Conservation (phyloP, 2,113 vertebrate genomes). For the Prinia subflava region DNA sequence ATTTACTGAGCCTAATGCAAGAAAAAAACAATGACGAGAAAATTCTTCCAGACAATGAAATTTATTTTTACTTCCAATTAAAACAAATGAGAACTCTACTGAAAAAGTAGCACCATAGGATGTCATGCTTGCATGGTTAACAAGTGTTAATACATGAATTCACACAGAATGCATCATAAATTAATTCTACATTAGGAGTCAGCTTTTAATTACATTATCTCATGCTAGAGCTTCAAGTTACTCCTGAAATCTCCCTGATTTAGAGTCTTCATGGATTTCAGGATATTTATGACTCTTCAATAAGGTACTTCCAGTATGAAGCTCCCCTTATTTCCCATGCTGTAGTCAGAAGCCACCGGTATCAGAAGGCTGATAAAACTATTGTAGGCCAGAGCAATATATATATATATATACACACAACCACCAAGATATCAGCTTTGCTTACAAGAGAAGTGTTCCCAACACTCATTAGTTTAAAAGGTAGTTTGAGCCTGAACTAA, state of each 20-base stretch:
- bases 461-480: not conserved
- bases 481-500: not conserved
- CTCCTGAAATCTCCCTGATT: not conserved
- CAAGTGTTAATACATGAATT: not conserved
- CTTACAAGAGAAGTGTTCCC: not conserved
- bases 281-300: not conserved
- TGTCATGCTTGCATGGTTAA: not conserved
- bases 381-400: not conserved
- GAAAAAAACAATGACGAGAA: not conserved
- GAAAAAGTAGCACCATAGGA: not conserved
- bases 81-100: not conserved
- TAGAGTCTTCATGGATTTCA: not conserved
- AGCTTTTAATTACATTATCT: not conserved
- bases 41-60: not conserved
- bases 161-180: not conserved
- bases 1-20: not conserved
- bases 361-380: not conserved
- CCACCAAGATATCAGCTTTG: not conserved
- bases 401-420: rapidly evolving
- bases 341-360: not conserved
- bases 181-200: not conserved
- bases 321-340: not conserved
- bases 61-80: not conserved
- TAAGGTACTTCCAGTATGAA: not conserved
- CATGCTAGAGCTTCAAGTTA: not conserved